phyloP scores from a whole-genome alignment of 2,113 vertebrate species.

The Lampris incognitus region DNA sequence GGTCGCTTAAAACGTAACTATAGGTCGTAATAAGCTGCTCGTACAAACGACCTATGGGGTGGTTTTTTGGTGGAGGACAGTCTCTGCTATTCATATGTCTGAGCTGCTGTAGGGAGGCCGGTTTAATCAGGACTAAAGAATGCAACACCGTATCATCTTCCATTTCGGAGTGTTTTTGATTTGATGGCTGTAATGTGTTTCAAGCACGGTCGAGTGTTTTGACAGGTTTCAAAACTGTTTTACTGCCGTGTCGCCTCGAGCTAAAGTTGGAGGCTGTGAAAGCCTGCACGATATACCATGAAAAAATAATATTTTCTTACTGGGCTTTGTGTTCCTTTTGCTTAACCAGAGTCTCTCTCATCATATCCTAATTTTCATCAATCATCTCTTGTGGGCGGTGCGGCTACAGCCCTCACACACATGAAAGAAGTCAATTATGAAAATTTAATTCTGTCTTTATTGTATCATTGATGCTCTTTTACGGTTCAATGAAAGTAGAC shows the following conservation, averaged over 20 bases:
- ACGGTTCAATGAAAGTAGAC: not conserved
- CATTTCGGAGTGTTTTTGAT: slow-evolving; percentile 23
- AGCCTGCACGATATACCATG: slow-evolving; percentile 40
- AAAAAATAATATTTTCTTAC: slow-evolving; percentile 58
- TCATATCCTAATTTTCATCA: slow-evolving; percentile 52
- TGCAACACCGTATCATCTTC: slow-evolving; percentile 20
- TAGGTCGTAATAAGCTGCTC: too few species aligned
- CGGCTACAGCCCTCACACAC: slow-evolving; percentile 32
- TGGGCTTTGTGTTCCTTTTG: slow-evolving; percentile 12
- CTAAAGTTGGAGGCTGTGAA: slow-evolving; percentile 41
- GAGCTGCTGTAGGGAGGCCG: not conserved
- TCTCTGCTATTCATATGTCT: not conserved
- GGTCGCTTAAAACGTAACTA: too few species aligned
- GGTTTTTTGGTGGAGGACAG: too few species aligned
- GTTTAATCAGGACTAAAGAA: slow-evolving; percentile 5
- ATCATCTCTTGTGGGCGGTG: slow-evolving; percentile 35
- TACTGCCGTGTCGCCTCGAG: slow-evolving; percentile 46
- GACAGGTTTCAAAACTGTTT: slow-evolving; percentile 43
- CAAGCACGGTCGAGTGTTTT: slow-evolving; percentile 37
- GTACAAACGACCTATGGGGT: too few species aligned
- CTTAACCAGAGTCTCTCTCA: slow-evolving; percentile 39
- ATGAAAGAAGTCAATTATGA: slow-evolving; percentile 57
- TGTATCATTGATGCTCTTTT: slow-evolving; percentile 57
- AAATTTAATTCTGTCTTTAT: slow-evolving; percentile 51
- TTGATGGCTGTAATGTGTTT: slow-evolving; percentile 38